These are phyloP conservation scores for Athripsodes cinereus DNA, from an alignment of 2,888 invertebrate genomes.

Conservation along the genomic window DNA sequence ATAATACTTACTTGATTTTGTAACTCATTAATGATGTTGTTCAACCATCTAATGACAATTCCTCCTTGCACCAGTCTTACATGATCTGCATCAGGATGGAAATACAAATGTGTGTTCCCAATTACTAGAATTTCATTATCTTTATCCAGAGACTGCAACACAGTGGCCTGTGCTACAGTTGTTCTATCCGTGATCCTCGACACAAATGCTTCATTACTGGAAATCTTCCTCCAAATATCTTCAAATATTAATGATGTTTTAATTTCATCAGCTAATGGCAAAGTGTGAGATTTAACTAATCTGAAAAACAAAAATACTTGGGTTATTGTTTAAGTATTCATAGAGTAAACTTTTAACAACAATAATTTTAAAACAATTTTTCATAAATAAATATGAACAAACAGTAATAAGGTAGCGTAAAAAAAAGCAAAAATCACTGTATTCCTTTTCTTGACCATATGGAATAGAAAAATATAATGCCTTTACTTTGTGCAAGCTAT, in stretches of 20 bases:
- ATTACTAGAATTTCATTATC: constrained; percentile 55
- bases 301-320: no score
- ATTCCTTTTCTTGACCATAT: no score
- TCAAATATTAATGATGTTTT: constrained; percentile 46
- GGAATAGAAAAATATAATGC: no score
- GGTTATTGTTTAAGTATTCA: no score
- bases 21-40: constrained; percentile 46
- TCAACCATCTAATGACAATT: constrained; percentile 63
- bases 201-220: constrained; percentile 50
- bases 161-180: constrained; percentile 60
- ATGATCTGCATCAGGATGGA: constrained; percentile 86
- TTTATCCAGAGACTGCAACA: constrained; percentile 53
- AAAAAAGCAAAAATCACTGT: no score
- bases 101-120: constrained; percentile 91
- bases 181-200: constrained; percentile 57
- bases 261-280: constrained; percentile 56
- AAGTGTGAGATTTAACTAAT: constrained; percentile 45
- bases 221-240: constrained; percentile 55
- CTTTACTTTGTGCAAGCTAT: no score
- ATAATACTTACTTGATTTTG: constrained; percentile 37
- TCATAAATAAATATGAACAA: no score
- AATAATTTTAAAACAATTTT: no score
- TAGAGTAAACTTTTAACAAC: no score
- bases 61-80: constrained; percentile 82
- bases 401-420: neutral